Conservation (phyloP, 2,888 invertebrate species). For the Phengaris arion region DNA sequence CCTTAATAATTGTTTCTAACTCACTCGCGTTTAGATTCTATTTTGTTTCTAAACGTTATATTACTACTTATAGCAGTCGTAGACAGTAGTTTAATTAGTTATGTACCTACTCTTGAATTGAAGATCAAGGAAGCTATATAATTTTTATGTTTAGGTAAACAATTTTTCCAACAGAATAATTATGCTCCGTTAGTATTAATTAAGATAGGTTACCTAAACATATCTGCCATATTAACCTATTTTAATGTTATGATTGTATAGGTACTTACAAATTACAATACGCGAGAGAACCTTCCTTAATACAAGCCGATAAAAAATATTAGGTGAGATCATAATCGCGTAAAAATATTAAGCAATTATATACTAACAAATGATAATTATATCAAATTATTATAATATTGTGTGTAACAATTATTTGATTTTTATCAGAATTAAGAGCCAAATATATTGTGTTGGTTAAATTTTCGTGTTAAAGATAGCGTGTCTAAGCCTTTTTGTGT, state of each 20-base stretch:
- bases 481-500: slow-evolving; percentile 6
- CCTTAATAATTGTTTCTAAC: slow-evolving; percentile 40
- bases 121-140: neutral
- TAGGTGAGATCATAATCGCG: neutral
- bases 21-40: slow-evolving; percentile 33
- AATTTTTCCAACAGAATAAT: no score
- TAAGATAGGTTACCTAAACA: no score
- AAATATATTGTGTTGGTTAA: slow-evolving; percentile 5
- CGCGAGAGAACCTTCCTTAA: neutral
- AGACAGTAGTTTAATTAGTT: neutral
- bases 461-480: slow-evolving; percentile 15
- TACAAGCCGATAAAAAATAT: neutral
- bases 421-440: slow-evolving; percentile 19
- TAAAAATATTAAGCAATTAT: neutral
- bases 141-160: no score
- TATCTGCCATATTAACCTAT: no score
- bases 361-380: neutral
- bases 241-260: no score
- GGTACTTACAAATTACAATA: no score
- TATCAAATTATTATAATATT: slow-evolving; percentile 12
- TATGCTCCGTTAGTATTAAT: no score
- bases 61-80: neutral
- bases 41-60: slow-evolving; percentile 31
- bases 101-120: neutral
- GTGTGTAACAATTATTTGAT: slow-evolving; percentile 16